A percentile compares a stretch with the other conserved stretches of the same genome.
These are phyloP conservation scores for Aurelia coerulea DNA, from an alignment of 30 jellyfish, hydroid and myxozoan genomes.

Conservation along the genomic window DNA sequence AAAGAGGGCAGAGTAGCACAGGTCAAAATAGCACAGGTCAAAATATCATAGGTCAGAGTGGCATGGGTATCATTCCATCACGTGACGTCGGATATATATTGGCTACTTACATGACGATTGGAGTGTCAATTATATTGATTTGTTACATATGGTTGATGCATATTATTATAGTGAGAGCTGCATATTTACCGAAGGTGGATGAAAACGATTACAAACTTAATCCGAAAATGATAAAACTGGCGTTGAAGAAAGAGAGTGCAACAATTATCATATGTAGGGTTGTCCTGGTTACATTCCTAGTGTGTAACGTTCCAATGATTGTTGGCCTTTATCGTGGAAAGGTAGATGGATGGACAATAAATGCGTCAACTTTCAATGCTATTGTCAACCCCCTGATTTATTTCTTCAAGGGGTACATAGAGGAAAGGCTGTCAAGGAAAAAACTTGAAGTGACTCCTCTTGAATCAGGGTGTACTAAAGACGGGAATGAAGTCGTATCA, in stretches of 20 bases:
- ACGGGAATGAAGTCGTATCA: too few species aligned
- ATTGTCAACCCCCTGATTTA: background rate
- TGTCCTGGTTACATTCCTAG: background rate
- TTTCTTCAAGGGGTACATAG: background rate
- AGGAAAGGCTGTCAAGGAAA: background rate
- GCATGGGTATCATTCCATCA: too few species aligned
- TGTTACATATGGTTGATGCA: too few species aligned
- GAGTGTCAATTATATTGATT: too few species aligned
- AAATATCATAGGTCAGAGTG: too few species aligned
- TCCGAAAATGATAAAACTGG: background rate
- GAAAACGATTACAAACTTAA: background rate
- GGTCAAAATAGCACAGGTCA: too few species aligned
- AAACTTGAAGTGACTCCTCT: background rate
- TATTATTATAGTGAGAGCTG: too few species aligned
- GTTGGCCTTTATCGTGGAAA: background rate
- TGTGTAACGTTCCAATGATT: background rate
- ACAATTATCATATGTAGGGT: background rate
- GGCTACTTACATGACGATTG: too few species aligned
- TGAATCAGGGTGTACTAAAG: too few species aligned
- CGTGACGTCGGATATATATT: too few species aligned
- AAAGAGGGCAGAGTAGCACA: too few species aligned
- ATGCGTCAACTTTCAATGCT: background rate
- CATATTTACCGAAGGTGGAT: background rate
- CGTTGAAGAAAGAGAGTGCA: background rate
- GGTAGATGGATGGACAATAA: background rate